phyloP scores from a whole-genome alignment of 37 sponge, comb jelly and placozoan genomes.

The Lycopodina hypogea region DNA sequence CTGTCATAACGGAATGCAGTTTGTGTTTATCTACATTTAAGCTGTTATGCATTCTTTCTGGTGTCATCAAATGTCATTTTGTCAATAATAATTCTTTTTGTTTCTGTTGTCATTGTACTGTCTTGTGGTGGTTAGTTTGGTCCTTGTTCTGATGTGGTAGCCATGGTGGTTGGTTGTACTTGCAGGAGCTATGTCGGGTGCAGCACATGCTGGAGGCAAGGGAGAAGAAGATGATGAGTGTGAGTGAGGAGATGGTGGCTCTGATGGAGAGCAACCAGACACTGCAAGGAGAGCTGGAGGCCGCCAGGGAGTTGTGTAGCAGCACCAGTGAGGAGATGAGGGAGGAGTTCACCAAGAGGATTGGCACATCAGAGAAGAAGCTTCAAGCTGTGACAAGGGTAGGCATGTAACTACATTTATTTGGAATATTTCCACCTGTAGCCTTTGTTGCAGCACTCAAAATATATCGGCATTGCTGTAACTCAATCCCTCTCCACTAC shows the following conservation, averaged over 20 bases:
- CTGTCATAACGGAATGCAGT: too few species aligned
- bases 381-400: slow-evolving; percentile 63
- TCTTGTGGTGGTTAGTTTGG: too few species aligned
- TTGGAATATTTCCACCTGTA: background rate
- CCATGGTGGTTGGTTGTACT: too few species aligned
- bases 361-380: slow-evolving; percentile 68
- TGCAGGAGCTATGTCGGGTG: slow-evolving; percentile 55
- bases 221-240: slow-evolving; percentile 66
- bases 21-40: too few species aligned
- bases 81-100: too few species aligned
- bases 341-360: slow-evolving; percentile 63
- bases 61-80: too few species aligned
- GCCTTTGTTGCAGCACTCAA: too few species aligned
- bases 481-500: too few species aligned
- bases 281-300: slow-evolving; percentile 56
- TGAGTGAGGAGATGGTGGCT: slow-evolving; percentile 51
- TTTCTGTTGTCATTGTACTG: too few species aligned
- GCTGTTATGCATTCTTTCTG: too few species aligned
- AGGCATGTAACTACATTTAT: background rate
- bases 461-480: too few species aligned
- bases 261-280: slow-evolving; percentile 61
- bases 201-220: slow-evolving; percentile 55
- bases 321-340: slow-evolving; percentile 50
- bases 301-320: slow-evolving; percentile 28
- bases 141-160: too few species aligned